Base-by-base conservation (phyloP, 2,797 vertebrate genomes). In the Furcifer pardalis region DNA sequence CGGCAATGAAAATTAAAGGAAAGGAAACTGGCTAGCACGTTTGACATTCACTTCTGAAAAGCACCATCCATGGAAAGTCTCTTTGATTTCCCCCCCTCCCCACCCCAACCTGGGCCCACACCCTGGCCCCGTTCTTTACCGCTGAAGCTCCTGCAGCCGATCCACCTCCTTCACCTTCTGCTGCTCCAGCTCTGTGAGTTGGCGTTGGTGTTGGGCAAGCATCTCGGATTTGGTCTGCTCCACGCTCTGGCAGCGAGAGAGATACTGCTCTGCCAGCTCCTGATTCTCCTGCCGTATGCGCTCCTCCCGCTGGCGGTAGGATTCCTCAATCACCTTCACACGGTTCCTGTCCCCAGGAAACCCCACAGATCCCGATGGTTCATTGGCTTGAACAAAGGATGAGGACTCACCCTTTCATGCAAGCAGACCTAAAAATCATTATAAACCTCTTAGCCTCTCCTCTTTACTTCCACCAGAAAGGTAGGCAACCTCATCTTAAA, bases 91-190 rank as follows among this genome's bases (percentile, higher is more conserved):
- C 0, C 60, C 7, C 76, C 37, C n/a, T n/a, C 44, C 40, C 21
- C 3, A 7, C 17, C n/a, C 0, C 0, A 56, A 66, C 2, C 21
- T 49, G 15, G n/a, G n/a, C n/a, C n/a, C n/a, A n/a, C n/a, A n/a
- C n/a, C n/a, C n/a, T n/a, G n/a, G 2, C 25, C 37, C 89, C 9
- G 10, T 32, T 3, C 32, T 92, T 92, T 86, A 97, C 98, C 97
- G 96, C 94, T 99, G 98, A 42, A 99, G 96, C 30, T 98, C 97
- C 81, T 92, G 83, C 66, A 99, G 96, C 80, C 97, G 92, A 90
- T 97, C 96, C 89, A 98, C 92, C 89, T 99, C 97, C 1, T 93
- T 91, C 87, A 96, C 94, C 42, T 95, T 94, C 83, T 98, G 97
- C 84, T 97, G 97, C 68, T 96, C 94, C 59, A 86, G 94, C 21